Evolutionary conservation across 2,888 invertebrate species (phyloP).

Genomic region (Merodon equestris): DNA sequence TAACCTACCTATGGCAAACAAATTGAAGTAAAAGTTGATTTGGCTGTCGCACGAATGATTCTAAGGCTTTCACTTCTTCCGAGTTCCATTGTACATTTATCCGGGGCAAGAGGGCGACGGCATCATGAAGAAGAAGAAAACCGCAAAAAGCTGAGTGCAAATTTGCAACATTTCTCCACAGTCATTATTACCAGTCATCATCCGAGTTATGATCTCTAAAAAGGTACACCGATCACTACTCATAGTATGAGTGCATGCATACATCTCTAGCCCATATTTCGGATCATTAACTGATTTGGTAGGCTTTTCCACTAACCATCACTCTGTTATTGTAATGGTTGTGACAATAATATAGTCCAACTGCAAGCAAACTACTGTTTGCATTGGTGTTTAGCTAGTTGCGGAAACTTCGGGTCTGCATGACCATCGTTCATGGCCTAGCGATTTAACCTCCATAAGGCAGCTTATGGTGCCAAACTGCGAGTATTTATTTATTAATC

Average conservation of each 20-base stretch:
- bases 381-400: slow-evolving; percentile 7
- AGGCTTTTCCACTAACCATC: slow-evolving; percentile 17
- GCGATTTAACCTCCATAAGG: not conserved
- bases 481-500: slow-evolving; percentile 33
- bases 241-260: too few species aligned
- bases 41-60: slow-evolving; percentile 53
- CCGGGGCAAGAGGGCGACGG: slow-evolving; percentile 12
- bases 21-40: slow-evolving; percentile 69
- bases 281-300: slow-evolving; percentile 39
- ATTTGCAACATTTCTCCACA: slow-evolving; percentile 13
- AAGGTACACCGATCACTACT: too few species aligned
- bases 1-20: slow-evolving; percentile 72
- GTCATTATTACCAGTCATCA: not conserved
- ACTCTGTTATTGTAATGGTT: slow-evolving; percentile 21
- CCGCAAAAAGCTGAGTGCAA: slow-evolving; percentile 26
- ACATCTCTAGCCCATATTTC: slow-evolving; percentile 22
- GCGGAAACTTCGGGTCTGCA: not conserved
- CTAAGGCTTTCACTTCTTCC: slow-evolving; percentile 68
- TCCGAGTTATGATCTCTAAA: not conserved
- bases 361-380: slow-evolving; percentile 30
- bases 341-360: slow-evolving; percentile 16
- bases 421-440: slow-evolving; percentile 42
- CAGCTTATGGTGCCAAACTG: slow-evolving; percentile 3
- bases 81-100: slow-evolving; percentile 42
- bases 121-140: slow-evolving; percentile 21